Evolutionary conservation across 2,888 invertebrate species (phyloP), one percentile per base, ranked within the genome.

Genomic region (Thalpophila matura): DNA sequence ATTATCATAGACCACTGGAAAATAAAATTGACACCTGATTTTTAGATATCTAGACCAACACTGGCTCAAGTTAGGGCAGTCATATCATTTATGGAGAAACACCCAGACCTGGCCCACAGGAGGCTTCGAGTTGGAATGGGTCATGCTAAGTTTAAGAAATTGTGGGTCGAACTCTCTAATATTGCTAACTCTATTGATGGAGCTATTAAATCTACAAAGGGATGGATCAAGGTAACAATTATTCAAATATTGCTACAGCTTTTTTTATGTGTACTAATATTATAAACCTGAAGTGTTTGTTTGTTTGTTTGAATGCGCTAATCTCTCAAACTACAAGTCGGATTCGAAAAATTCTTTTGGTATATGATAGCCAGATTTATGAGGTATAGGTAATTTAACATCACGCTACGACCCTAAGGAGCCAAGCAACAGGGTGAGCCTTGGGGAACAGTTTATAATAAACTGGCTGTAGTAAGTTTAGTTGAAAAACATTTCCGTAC

Each of bases 211-310:
- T 85, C 91, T 16, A 88, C 86, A 22, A 89, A 90, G 79, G 91
- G 91, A 3, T 93, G 93, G 93, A 89, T 92, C 5, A 92, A 92
- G 84, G 93, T 93, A 84, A 9, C n/a, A 45, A 24, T 16, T 20
- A 9, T 7, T n/a, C 4, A n/a, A 1, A 9, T 5, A n/a, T 12
- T 46, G n/a, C 20, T 10, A 29, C n/a, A 5, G 1, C 7, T 50
- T 37, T 9, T 2, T n/a, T n/a, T n/a, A n/a, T n/a, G n/a, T n/a
- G n/a, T n/a, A n/a, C n/a, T n/a, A n/a, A n/a, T n/a, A n/a, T n/a
- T n/a, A n/a, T n/a, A n/a, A n/a, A n/a, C n/a, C n/a, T n/a, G n/a
- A n/a, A n/a, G n/a, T n/a, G n/a, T n/a, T n/a, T n/a, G n/a, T n/a
- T n/a, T n/a, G n/a, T n/a, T n/a, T n/a, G n/a, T n/a, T n/a, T n/a